A percentile compares a stretch with the other conserved stretches of the same genome.
Conservation (phyloP, 2,797 vertebrate genomes). For the Paratrypauchen microcephalus region DNA sequence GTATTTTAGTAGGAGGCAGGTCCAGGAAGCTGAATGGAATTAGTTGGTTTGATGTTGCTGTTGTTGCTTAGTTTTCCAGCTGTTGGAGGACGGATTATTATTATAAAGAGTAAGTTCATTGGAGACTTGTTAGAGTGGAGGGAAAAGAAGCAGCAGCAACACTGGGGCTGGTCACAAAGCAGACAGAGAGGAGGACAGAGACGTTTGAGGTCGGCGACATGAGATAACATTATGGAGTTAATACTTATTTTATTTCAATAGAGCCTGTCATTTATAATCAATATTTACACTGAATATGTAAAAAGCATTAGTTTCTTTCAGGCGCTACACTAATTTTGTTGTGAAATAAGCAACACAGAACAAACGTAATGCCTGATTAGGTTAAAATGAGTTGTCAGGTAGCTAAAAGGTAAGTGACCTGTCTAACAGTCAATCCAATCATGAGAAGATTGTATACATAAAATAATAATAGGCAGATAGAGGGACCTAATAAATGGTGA, state of each 20-base stretch:
- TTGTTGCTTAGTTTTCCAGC: conserved; percentile 84
- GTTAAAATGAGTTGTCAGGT: too few relatives aligned
- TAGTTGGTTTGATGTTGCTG: conserved; percentile 76
- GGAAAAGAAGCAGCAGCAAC: conserved; percentile 91
- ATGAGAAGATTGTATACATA: too few relatives aligned
- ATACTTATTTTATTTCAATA: background rate
- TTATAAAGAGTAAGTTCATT: conserved; percentile 32
- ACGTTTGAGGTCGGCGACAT: conserved; percentile 50
- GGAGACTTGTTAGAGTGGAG: conserved; percentile 84
- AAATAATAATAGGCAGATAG: too few relatives aligned
- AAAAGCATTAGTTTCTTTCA: background rate
- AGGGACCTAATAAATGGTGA: too few relatives aligned
- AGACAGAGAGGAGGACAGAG: conserved; percentile 46
- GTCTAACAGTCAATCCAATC: too few relatives aligned
- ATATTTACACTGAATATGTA: background rate
- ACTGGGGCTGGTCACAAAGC: conserved; percentile 82
- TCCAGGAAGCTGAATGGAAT: conserved; percentile 93
- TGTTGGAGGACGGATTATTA: conserved; percentile 78
- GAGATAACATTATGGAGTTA: conserved; percentile 6
- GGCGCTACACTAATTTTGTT: background rate
- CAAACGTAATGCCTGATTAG: too few relatives aligned
- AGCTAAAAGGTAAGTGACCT: too few relatives aligned
- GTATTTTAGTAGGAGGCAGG: conserved; percentile 92
- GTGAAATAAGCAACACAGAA: too few relatives aligned
- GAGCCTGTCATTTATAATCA: background rate